phyloP scores from a whole-genome alignment of 2,888 invertebrate genomes.

The Microplitis manilae region DNA sequence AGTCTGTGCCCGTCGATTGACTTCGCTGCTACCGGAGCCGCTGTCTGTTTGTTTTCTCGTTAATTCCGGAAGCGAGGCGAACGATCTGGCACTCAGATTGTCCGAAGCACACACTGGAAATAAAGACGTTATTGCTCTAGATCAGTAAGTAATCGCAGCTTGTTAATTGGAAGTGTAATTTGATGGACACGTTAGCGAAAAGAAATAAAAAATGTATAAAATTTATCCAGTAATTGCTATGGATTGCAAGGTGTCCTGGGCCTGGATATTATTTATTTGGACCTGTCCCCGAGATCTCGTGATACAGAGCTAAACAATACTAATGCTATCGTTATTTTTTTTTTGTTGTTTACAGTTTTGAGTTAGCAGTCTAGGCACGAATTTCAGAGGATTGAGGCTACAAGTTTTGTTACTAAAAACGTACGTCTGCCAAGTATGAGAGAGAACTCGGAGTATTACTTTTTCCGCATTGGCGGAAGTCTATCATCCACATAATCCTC shows the following conservation, averaged over 20 bases:
- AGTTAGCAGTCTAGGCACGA: slow-evolving; percentile 43
- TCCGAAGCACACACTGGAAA: slow-evolving; percentile 91
- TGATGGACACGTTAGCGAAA: too few relatives aligned
- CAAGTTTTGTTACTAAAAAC: slow-evolving; percentile 40
- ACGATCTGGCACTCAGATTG: slow-evolving; percentile 94
- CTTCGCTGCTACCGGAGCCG: slow-evolving; percentile 86
- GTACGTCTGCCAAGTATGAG: slow-evolving; percentile 24
- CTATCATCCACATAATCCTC: slow-evolving; percentile 57
- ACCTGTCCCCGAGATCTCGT: neutral
- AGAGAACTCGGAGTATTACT: slow-evolving; percentile 40
- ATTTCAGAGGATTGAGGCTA: slow-evolving; percentile 27
- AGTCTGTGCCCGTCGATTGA: slow-evolving; percentile 88
- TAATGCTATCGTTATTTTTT: slow-evolving; percentile 61
- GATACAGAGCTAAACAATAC: slow-evolving; percentile 45
- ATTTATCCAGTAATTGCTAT: too few relatives aligned
- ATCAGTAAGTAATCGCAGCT: slow-evolving; percentile 87
- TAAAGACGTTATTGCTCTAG: slow-evolving; percentile 91
- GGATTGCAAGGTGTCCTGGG: neutral
- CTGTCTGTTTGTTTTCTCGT: slow-evolving; percentile 96
- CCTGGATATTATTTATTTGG: neutral
- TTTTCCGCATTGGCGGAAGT: slow-evolving; percentile 48
- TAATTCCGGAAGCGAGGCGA: slow-evolving; percentile 99
- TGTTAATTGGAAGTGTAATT: neutral
- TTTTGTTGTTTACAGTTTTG: slow-evolving; percentile 63
- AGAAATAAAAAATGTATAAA: too few relatives aligned